These are phyloP conservation scores for Pecten maximus DNA, from an alignment of 2,888 invertebrate species.

Conservation along the genomic window DNA sequence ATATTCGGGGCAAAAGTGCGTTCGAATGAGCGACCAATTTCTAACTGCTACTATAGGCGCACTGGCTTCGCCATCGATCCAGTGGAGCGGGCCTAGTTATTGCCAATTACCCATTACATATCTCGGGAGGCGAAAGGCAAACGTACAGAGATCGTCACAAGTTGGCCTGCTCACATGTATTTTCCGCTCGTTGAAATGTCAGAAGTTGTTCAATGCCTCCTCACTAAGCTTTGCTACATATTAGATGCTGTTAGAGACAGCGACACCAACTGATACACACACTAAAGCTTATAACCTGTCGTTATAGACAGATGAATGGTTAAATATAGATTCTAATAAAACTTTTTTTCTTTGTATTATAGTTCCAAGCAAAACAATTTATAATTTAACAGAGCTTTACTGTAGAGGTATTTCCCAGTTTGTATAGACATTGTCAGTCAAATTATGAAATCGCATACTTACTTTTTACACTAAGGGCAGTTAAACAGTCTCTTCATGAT, in stretches of 20 bases:
- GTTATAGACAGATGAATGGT: neutral
- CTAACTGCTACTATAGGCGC: slow-evolving; percentile 3
- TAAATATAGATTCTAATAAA: neutral
- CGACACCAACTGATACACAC: neutral
- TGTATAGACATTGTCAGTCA: no score
- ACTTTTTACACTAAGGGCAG: no score
- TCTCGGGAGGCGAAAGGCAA: slow-evolving; percentile 24
- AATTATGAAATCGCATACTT: no score
- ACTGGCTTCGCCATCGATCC: slow-evolving; percentile 4
- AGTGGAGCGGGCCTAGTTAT: slow-evolving; percentile 27
- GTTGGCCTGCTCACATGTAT: neutral
- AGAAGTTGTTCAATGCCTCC: neutral
- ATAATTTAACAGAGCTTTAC: no score
- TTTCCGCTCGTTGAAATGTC: slow-evolving; percentile 25
- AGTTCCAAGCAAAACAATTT: no score
- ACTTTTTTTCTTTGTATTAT: neutral
- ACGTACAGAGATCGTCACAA: slow-evolving; percentile 22
- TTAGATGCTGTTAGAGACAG: neutral
- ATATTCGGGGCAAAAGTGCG: slow-evolving; percentile 34
- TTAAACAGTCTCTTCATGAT: no score
- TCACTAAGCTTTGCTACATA: neutral
- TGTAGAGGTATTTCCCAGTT: no score
- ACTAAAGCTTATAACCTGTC: neutral
- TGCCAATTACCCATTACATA: slow-evolving; percentile 35
- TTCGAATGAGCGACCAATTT: slow-evolving; percentile 31